Evolutionary conservation across 64 coral and sea anemone genomes (phyloP).

Genomic region (Exaiptasia diaphana): DNA sequence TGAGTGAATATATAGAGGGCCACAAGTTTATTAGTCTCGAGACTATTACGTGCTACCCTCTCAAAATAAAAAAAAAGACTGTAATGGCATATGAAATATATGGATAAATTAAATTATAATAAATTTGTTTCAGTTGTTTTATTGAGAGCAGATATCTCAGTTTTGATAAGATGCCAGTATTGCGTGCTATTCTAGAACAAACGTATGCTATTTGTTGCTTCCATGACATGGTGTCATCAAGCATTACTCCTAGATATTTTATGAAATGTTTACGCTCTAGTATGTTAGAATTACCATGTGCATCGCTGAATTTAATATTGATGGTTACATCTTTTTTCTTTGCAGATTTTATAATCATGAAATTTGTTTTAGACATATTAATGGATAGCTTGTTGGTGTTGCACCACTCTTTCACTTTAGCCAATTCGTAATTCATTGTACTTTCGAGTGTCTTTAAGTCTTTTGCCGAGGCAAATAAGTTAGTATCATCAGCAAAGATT

Average conservation of each 20-base stretch:
- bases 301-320: too few relatives aligned
- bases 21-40: too few relatives aligned
- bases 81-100: slow-evolving; percentile 21
- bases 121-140: not conserved
- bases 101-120: not conserved
- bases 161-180: not conserved
- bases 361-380: not conserved
- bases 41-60: too few relatives aligned
- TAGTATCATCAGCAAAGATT: slow-evolving; percentile 26
- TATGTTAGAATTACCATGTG: slow-evolving; percentile 9
- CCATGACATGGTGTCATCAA: slow-evolving; percentile 25
- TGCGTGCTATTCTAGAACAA: slow-evolving; percentile 4
- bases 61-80: too few relatives aligned
- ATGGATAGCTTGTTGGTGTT: not conserved
- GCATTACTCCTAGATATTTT: slow-evolving; percentile 39
- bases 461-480: not conserved
- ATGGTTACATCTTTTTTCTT: too few relatives aligned
- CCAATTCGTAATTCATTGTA: not conserved
- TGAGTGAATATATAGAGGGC: too few relatives aligned
- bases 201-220: slow-evolving; percentile 21
- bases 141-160: not conserved
- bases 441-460: not conserved
- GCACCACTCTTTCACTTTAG: not conserved
- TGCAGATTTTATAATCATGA: too few relatives aligned
- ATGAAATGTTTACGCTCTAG: not conserved